A percentile compares a stretch with the other conserved stretches of the same genome.
Conservation (phyloP, 2,888 invertebrate species). For the Drosophila demipolita region DNA sequence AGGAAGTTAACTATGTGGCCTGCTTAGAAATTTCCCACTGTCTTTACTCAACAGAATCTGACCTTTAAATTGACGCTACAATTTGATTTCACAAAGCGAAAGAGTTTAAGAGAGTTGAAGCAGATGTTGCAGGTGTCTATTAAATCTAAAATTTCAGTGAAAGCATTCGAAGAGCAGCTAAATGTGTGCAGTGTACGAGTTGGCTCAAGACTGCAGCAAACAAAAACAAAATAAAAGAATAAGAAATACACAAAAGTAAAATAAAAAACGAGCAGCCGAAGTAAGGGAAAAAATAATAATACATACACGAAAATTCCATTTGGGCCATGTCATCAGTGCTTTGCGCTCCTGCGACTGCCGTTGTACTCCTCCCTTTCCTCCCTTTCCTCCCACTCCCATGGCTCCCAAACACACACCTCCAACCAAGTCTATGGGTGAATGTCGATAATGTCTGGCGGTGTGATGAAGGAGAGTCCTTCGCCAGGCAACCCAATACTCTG, state of each 20-base stretch:
- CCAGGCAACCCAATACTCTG: conserved; percentile 3
- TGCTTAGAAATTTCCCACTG: background rate
- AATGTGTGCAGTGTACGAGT: background rate
- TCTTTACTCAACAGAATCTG: background rate
- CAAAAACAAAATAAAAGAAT: background rate
- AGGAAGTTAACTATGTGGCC: background rate
- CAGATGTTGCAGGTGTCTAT: background rate
- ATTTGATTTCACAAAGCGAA: background rate
- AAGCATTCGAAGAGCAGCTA: background rate
- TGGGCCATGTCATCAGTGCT: conserved; percentile 68
- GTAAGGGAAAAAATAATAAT: conserved; percentile 62
- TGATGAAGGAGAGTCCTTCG: background rate
- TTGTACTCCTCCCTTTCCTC: background rate
- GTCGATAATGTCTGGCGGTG: background rate
- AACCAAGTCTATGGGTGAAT: background rate
- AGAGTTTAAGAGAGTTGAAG: no score
- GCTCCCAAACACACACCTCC: background rate
- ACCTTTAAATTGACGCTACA: no score
- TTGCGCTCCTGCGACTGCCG: conserved; percentile 27
- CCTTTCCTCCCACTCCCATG: background rate
- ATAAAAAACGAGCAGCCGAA: conserved; percentile 30
- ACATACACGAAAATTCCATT: conserved; percentile 66
- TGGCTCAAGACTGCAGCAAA: conserved; percentile 11
- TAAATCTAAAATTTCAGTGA: background rate
- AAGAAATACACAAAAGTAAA: conserved; percentile 17